phyloP scores from a whole-genome alignment of 1,140 invertebrate species.

The Augochlora pura region DNA sequence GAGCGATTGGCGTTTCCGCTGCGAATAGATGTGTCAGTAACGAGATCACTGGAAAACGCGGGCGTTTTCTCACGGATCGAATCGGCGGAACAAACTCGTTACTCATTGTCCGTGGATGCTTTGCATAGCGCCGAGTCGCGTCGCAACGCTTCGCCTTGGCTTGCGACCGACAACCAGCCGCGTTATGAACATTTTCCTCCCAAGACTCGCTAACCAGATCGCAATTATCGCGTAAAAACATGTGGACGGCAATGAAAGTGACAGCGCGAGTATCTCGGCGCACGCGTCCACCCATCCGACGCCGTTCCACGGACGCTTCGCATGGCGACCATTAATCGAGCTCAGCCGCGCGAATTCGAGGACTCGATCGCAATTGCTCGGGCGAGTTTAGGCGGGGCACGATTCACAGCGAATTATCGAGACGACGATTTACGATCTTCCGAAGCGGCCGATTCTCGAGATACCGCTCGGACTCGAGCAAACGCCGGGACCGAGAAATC shows the following conservation, averaged over 20 bases:
- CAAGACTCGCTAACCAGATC: slow-evolving; percentile 33
- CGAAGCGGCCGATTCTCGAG: not conserved
- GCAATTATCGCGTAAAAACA: slow-evolving; percentile 57
- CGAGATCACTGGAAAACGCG: slow-evolving; percentile 12
- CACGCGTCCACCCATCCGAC: slow-evolving; percentile 12
- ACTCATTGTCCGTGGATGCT: not conserved
- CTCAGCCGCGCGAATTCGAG: not conserved
- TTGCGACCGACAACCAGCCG: not conserved
- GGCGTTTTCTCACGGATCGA: slow-evolving; percentile 20
- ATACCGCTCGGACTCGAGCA: not conserved
- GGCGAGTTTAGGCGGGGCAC: not conserved
- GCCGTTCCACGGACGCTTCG: not conserved
- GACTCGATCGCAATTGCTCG: not conserved
- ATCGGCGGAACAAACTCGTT: slow-evolving; percentile 3
- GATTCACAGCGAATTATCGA: slow-evolving; percentile 3
- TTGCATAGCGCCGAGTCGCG: not conserved
- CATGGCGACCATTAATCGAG: not conserved
- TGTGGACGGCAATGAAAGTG: slow-evolving; percentile 65
- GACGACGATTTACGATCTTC: not conserved
- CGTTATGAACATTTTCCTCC: slow-evolving; percentile 37
- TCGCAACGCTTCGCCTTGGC: not conserved
- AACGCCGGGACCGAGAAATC: not conserved
- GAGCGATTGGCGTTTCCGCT: not conserved
- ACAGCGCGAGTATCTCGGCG: slow-evolving; percentile 45
- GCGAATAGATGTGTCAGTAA: not conserved